Percentiles rank a stretch among this genome's conserved stretches.
These are phyloP conservation scores for Hemibagrus wyckioides DNA, from an alignment of 2,113 vertebrate genomes.

Conservation along the genomic window DNA sequence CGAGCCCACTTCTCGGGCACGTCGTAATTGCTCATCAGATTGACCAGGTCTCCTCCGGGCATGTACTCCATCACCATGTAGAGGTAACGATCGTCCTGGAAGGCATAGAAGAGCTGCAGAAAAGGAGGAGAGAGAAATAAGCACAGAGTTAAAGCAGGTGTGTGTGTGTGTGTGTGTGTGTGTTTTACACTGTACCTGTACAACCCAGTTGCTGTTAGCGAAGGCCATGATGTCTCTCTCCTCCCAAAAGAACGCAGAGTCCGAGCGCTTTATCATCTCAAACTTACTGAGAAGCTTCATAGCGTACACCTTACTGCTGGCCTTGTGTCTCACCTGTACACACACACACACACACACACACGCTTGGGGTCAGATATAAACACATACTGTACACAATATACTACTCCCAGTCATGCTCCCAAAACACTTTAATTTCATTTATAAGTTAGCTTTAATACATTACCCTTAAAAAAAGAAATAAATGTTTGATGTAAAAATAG, in stretches of 20 bases:
- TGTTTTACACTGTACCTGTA: slow-evolving; percentile 80
- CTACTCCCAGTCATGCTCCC: too few relatives aligned
- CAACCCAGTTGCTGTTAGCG: slow-evolving; percentile 97
- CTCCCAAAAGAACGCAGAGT: slow-evolving; percentile 99
- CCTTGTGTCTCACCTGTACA: slow-evolving; percentile 92
- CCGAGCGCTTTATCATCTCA: slow-evolving; percentile 99
- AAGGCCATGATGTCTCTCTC: slow-evolving; percentile 99
- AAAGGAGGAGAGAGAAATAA: too few relatives aligned
- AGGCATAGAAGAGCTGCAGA: slow-evolving; percentile 92
- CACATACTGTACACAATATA: too few relatives aligned
- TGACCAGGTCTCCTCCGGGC: slow-evolving; percentile 97
- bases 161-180: not conserved
- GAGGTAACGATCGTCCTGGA: slow-evolving; percentile 97
- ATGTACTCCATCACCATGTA: slow-evolving; percentile 99
- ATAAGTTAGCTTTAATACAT: too few relatives aligned
- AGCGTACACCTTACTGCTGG: slow-evolving; percentile 91
- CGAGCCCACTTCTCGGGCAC: slow-evolving; percentile 98
- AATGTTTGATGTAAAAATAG: too few relatives aligned
- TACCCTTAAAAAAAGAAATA: too few relatives aligned
- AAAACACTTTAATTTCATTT: too few relatives aligned
- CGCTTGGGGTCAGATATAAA: too few relatives aligned
- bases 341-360: slow-evolving; percentile 51
- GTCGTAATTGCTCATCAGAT: slow-evolving; percentile 98
- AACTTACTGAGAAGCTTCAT: slow-evolving; percentile 99
- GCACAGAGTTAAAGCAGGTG: not conserved